Evolutionary conservation across 37 sponge, comb jelly and placozoan genomes (phyloP).

Genomic region (Eunapius fragilis): DNA sequence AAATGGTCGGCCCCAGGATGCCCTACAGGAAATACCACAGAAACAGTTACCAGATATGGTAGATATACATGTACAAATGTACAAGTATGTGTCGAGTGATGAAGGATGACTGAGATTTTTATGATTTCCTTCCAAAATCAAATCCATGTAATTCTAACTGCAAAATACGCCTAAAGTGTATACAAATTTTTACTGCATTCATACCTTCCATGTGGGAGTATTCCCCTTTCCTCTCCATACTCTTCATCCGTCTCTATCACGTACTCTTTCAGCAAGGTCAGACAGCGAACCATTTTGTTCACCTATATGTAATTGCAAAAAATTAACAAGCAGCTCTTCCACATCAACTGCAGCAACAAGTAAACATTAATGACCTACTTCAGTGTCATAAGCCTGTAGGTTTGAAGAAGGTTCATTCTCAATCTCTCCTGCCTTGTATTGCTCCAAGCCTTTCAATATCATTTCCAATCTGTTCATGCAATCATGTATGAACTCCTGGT

Average conservation of each 20-base stretch:
- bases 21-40: constrained; percentile 26
- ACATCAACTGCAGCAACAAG: too few species aligned
- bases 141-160: neutral
- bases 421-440: constrained; percentile 61
- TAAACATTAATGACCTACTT: too few species aligned
- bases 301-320: constrained; percentile 48
- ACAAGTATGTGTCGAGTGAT: too few species aligned
- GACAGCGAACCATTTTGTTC: constrained; percentile 78
- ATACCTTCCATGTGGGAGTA: constrained; percentile 89
- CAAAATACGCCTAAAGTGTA: neutral
- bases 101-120: too few species aligned
- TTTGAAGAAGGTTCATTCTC: constrained; percentile 43
- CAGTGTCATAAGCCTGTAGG: constrained; percentile 29
- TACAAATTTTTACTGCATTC: constrained; percentile 9
- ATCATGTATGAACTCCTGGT: constrained; percentile 57
- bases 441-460: constrained; percentile 38
- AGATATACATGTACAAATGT: too few species aligned
- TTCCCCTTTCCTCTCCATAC: constrained; percentile 79
- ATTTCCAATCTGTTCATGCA: constrained; percentile 53
- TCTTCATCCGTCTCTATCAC: constrained; percentile 83
- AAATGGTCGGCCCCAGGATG: constrained; percentile 68
- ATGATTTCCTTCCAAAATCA: too few species aligned
- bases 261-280: constrained; percentile 85
- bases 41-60: neutral
- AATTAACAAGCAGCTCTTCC: too few species aligned